Base-by-base conservation (phyloP, 2,888 invertebrate species). In the Zonitis immaculata region DNA sequence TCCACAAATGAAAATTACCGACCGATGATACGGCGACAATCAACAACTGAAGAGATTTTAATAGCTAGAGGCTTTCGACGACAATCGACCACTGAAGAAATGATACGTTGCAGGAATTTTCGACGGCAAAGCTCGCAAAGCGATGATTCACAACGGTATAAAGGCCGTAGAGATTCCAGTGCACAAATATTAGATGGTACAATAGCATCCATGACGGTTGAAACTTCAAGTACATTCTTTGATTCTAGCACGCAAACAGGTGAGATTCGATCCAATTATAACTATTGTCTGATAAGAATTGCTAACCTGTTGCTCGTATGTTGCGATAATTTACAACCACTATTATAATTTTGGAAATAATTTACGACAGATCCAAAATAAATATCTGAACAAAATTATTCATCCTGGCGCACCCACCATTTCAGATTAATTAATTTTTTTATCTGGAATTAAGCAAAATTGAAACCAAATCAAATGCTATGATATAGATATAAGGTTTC, bases 161-260 rank as follows among this genome's bases (percentile, higher is more conserved):
- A 88, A 14, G 89, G 90, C 0, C 79, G 90, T 1, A 78, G 90
- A 9, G 93, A 94, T 72, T 93, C 93, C 1, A 87, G 89, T 42
- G 91, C 92, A 0, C 94, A 94, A 77, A 94, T 94, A 68, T 86
- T 90, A 49, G 93, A 94, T 70, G 94, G 94, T 12, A 94, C 93
- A 22, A 86, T 93, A 61, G 91, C 89, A 26, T 89, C 92, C 30
- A 94, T 94, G 94, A 92, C 92, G 0, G 91, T 93, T 22, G 93
- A 94, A 75, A 93, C 93, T 3, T 91, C 92, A 4, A 91, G 91
- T 76, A 92, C 92, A 1, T 91, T 92, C 76, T 93, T 92, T 73
- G 93, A 93, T 77, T 91, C 91, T 62, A 91, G 92, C 75, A 93
- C 93, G 22, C 93, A 93, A 78, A 93, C 93, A 73, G 93, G 93